Percentiles rank a stretch among this genome's conserved stretches.
These are phyloP conservation scores for Lemur catta DNA, from an alignment of 2,797 vertebrate genomes.

Conservation along the genomic window DNA sequence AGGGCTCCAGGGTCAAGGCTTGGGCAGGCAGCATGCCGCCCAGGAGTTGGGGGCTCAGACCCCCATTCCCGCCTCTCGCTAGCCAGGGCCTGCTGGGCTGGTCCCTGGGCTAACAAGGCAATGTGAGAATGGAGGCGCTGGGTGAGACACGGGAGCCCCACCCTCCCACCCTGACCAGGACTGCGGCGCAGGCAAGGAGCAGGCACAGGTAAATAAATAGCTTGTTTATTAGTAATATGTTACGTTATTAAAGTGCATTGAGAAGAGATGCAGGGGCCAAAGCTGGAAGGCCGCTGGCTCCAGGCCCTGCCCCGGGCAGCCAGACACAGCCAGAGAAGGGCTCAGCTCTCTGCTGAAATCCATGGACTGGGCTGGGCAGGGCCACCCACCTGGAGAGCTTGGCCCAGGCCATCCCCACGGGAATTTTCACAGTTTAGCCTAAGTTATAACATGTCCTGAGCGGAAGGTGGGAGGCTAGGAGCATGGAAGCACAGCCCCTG, in stretches of 20 bases:
- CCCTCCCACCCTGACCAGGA: not conserved
- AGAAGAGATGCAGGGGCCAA: constrained; percentile 78
- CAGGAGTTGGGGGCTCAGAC: not conserved
- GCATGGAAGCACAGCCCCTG: constrained; percentile 78
- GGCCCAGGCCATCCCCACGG: constrained; percentile 62
- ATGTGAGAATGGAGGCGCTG: not conserved
- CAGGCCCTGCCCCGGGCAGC: constrained; percentile 52
- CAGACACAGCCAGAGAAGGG: constrained; percentile 54
- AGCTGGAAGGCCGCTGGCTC: constrained; percentile 65
- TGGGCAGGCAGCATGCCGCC: not conserved
- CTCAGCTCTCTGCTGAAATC: constrained; percentile 71
- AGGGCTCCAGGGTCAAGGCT: not conserved
- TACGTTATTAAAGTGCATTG: constrained; percentile 86
- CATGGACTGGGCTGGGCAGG: constrained; percentile 48
- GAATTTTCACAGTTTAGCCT: constrained; percentile 81
- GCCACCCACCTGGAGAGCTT: constrained; percentile 25
- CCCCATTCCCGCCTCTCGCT: not conserved
- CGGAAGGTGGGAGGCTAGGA: constrained; percentile 76
- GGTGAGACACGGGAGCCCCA: not conserved
- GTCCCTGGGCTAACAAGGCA: not conserved
- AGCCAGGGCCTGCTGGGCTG: not conserved
- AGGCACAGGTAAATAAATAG: constrained; percentile 83
- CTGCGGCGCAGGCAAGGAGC: not conserved
- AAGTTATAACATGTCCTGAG: constrained; percentile 80
- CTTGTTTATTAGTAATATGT: constrained; percentile 82